These are phyloP conservation scores for Telenomus remus DNA, from an alignment of 1,140 invertebrate species.

Conservation along the genomic window DNA sequence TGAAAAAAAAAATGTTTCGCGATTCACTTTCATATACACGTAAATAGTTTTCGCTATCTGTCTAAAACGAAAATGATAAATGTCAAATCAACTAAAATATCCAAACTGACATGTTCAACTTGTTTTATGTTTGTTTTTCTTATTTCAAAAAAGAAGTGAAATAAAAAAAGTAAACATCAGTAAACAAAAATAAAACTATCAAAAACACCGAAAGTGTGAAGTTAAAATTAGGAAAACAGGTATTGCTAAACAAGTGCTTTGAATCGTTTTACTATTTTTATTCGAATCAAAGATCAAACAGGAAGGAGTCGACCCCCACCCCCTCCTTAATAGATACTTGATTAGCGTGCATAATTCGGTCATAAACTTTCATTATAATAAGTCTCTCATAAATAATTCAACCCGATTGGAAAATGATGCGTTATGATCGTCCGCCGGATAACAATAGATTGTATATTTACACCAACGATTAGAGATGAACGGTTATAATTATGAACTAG, in stretches of 20 bases:
- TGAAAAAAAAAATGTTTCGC: constrained; percentile 9
- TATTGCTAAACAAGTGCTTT: no score
- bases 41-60: not conserved
- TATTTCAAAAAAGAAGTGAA: no score
- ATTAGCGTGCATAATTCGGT: constrained; percentile 2
- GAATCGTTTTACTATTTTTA: no score
- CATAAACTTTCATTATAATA: constrained; percentile 18
- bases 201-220: no score
- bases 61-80: constrained; percentile 14
- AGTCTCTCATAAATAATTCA: constrained; percentile 27
- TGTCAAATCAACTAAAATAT: not conserved
- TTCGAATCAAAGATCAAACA: no score
- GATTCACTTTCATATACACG: constrained; percentile 16
- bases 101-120: no score
- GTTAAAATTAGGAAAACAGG: no score
- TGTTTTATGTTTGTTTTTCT: no score
- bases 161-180: no score
- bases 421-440: constrained; percentile 14
- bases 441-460: constrained; percentile 21
- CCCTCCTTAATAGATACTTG: no score
- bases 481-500: constrained; percentile 5
- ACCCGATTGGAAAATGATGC: constrained; percentile 5
- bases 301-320: no score
- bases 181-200: no score
- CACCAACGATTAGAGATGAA: not conserved